Evolutionary conservation across 2,888 invertebrate species (phyloP).

Genomic region (Urechis unicinctus): DNA sequence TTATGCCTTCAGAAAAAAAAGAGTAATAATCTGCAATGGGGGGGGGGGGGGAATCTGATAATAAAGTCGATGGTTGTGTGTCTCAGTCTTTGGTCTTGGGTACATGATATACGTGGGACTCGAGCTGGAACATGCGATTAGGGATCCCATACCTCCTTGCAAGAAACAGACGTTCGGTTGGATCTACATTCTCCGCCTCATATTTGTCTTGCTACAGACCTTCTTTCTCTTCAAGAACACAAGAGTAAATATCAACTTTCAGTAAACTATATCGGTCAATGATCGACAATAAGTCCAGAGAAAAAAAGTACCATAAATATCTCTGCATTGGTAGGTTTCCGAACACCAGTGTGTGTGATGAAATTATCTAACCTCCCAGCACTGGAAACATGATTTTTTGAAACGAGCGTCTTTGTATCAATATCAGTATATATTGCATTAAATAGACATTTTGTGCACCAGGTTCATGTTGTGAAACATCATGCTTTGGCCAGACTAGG

Average conservation of each 20-base stretch:
- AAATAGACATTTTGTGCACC: not conserved
- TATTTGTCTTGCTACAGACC: conserved; percentile 97
- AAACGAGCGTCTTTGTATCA: too few species aligned
- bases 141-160: not conserved
- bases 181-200: conserved; percentile 66
- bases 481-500: conserved; percentile 95
- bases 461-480: conserved; percentile 59
- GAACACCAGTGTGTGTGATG: too few species aligned
- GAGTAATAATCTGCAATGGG: too few species aligned
- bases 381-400: too few species aligned
- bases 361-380: too few species aligned
- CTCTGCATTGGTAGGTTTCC: too few species aligned
- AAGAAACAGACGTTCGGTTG: conserved; percentile 4
- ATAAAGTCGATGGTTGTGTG: conserved; percentile 7
- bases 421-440: too few species aligned
- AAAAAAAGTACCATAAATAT: too few species aligned
- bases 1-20: too few species aligned
- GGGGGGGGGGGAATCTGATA: too few species aligned
- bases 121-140: conserved; percentile 12
- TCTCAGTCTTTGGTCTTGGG: conserved; percentile 86
- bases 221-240: conserved; percentile 84
- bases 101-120: conserved; percentile 67
- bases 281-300: too few species aligned
- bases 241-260: conserved; percentile 2
- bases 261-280: not conserved